phyloP scores from a whole-genome alignment of 2,113 vertebrate species.

The Nestor notabilis region DNA sequence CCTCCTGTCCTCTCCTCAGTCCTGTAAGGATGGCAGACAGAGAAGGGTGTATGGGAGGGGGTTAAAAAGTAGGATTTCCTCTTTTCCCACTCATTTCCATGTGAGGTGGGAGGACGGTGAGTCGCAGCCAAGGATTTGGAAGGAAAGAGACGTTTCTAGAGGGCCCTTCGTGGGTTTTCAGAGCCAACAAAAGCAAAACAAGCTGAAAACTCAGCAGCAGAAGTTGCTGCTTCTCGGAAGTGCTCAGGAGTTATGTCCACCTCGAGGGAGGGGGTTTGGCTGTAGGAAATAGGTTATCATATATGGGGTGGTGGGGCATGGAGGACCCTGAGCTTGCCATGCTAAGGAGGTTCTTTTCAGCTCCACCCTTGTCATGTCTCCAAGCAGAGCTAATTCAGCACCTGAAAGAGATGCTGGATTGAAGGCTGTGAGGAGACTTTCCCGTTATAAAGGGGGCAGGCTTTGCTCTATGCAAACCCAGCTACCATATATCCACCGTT shows the following conservation, averaged over 20 bases:
- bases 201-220: not conserved
- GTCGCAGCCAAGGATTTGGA: not conserved
- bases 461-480: rapidly evolving
- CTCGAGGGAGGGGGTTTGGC: not conserved
- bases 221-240: not conserved
- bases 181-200: not conserved
- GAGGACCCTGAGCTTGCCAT: not conserved
- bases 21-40: not conserved
- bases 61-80: not conserved
- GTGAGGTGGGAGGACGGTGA: rapidly evolving
- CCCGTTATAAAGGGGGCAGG: not conserved
- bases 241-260: rapidly evolving
- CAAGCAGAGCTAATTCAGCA: not conserved
- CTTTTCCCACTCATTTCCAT: not conserved
- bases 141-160: not conserved
- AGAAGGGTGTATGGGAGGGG: not conserved
- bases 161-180: not conserved
- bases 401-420: not conserved
- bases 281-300: not conserved
- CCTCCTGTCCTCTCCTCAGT: not conserved
- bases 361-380: not conserved
- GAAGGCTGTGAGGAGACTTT: not conserved
- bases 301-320: not conserved
- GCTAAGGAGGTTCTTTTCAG: not conserved
- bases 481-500: not conserved